Percentiles rank a stretch among this genome's conserved stretches.
Conservation (phyloP, 2,113 vertebrate genomes). For the Neomonachus schauinslandi region DNA sequence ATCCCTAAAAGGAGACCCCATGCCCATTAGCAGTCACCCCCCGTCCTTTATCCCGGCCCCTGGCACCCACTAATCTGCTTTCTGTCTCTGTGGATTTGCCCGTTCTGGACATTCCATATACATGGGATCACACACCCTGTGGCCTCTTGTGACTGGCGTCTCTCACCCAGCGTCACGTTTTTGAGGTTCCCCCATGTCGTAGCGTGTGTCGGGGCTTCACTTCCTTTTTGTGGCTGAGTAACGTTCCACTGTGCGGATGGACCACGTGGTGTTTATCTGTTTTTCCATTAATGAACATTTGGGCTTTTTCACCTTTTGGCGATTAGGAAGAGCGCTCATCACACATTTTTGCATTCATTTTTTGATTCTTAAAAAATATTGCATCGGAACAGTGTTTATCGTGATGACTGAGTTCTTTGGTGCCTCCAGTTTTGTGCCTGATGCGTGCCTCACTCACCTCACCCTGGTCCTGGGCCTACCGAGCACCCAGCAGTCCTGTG, state of each 20-base stretch:
- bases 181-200: not conserved
- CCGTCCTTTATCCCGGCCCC: not conserved
- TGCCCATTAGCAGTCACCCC: not conserved
- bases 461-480: not conserved
- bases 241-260: not conserved
- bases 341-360: not conserved
- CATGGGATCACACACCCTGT: not conserved
- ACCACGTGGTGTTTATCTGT: not conserved
- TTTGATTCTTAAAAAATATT: not conserved
- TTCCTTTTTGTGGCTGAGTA: not conserved
- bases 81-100: not conserved
- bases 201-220: accelerated
- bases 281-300: not conserved
- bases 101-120: not conserved
- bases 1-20: not conserved
- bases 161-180: not conserved
- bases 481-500: not conserved
- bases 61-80: not conserved
- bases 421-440: not conserved
- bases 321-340: not conserved
- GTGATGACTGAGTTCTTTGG: not conserved
- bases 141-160: not conserved
- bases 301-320: not conserved
- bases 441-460: not conserved
- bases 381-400: not conserved